phyloP scores from a whole-genome alignment of 2,888 invertebrate species.

The Arctia plantaginis region DNA sequence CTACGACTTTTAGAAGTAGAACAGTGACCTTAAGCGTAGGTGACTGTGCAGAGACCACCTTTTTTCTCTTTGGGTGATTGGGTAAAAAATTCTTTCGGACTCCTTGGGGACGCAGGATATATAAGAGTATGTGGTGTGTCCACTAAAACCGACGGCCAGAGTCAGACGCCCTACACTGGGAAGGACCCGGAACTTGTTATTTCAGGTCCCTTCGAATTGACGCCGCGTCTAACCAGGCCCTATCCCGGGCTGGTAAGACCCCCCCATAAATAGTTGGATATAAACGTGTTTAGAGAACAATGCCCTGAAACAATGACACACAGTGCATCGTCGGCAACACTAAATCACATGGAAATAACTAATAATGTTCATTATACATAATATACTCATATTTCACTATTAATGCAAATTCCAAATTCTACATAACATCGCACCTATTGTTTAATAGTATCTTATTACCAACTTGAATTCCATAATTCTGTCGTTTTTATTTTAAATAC shows the following conservation, averaged over 20 bases:
- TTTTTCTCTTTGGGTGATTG: too few relatives aligned
- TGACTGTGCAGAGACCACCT: too few relatives aligned
- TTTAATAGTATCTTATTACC: constrained; percentile 48
- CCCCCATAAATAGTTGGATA: neutral
- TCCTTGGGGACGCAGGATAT: too few relatives aligned
- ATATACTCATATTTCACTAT: constrained; percentile 29
- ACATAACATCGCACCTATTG: constrained; percentile 38
- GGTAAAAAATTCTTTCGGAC: too few relatives aligned
- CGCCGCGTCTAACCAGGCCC: too few relatives aligned
- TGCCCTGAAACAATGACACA: neutral
- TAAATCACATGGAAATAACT: constrained; percentile 20
- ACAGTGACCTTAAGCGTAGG: neutral
- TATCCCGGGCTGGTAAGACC: neutral
- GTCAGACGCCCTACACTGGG: too few relatives aligned
- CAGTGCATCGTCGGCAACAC: constrained; percentile 2
- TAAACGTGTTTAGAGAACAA: constrained; percentile 1
- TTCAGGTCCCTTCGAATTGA: too few relatives aligned
- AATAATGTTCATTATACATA: neutral
- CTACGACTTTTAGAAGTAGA: neutral
- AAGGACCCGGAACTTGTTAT: too few relatives aligned
- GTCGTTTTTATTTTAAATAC: constrained; percentile 31
- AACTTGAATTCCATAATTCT: constrained; percentile 54
- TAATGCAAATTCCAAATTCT: constrained; percentile 32
- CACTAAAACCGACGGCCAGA: too few relatives aligned
- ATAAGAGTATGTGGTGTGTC: too few relatives aligned